Evolutionary conservation across 2,888 invertebrate species (phyloP).

Genomic region (Mythimna lalbum): DNA sequence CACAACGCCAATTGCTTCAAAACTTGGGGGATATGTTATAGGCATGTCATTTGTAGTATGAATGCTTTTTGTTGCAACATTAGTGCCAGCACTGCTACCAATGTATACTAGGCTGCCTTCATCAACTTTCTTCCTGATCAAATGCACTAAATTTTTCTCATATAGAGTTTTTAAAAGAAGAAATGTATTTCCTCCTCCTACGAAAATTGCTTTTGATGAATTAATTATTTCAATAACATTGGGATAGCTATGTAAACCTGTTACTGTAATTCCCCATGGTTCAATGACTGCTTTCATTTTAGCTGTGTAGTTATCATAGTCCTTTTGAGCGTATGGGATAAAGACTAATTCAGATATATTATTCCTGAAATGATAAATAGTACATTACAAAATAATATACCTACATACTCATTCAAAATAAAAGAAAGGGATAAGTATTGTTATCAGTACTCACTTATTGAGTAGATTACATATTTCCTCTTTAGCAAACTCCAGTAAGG

Average conservation of each 20-base stretch:
- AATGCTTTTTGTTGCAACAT: slow-evolving; percentile 95
- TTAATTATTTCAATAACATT: slow-evolving; percentile 91
- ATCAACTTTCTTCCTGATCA: slow-evolving; percentile 92
- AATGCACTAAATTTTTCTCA: slow-evolving; percentile 91
- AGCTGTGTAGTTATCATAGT: slow-evolving; percentile 92
- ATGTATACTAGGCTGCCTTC: slow-evolving; percentile 93
- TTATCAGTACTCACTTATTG: slow-evolving; percentile 86
- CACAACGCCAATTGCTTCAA: slow-evolving; percentile 93
- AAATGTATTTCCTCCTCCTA: slow-evolving; percentile 96
- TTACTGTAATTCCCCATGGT: slow-evolving; percentile 92
- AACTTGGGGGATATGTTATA: slow-evolving; percentile 94
- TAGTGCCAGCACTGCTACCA: slow-evolving; percentile 95
- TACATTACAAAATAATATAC: slow-evolving; percentile 6
- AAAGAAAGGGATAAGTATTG: neutral
- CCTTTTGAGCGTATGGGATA: slow-evolving; percentile 93
- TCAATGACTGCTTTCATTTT: slow-evolving; percentile 91
- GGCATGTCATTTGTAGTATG: slow-evolving; percentile 97
- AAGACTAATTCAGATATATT: slow-evolving; percentile 92
- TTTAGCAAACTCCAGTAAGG: slow-evolving; percentile 92
- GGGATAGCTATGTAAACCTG: slow-evolving; percentile 92
- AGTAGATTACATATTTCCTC: slow-evolving; percentile 92
- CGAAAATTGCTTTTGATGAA: slow-evolving; percentile 93
- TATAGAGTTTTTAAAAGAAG: slow-evolving; percentile 93
- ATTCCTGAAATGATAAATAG: slow-evolving; percentile 87
- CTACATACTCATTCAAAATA: neutral